Conservation (phyloP, 2,888 invertebrate genomes). For the Priocnemis perturbator region DNA sequence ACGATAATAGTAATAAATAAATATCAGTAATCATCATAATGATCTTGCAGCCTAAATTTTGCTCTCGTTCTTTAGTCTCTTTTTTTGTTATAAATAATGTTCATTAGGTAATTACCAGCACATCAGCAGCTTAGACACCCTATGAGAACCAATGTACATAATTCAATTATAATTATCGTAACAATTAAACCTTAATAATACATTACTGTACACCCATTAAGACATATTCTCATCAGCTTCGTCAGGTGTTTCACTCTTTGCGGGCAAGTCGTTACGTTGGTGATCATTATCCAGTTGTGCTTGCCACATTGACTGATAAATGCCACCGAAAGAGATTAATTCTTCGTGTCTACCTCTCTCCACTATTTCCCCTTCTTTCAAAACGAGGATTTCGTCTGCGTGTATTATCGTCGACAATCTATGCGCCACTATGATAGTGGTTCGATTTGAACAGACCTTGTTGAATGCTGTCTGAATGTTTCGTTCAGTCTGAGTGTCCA, state of each 20-base stretch:
- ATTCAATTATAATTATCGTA: too few relatives aligned
- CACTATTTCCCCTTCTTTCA: conserved; percentile 92
- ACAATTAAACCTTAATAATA: too few relatives aligned
- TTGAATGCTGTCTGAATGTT: conserved; percentile 81
- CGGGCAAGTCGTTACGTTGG: conserved; percentile 46
- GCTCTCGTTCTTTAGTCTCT: too few relatives aligned
- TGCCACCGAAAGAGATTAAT: conserved; percentile 77
- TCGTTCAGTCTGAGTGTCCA: conserved; percentile 96
- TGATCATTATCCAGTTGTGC: conserved; percentile 85
- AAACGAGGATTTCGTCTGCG: conserved; percentile 94
- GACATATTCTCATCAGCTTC: conserved; percentile 1
- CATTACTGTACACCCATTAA: neutral
- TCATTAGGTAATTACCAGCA: too few relatives aligned
- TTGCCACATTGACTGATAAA: conserved; percentile 95
- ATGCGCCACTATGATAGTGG: conserved; percentile 96
- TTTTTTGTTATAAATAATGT: too few relatives aligned
- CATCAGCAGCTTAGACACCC: too few relatives aligned
- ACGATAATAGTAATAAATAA: too few relatives aligned
- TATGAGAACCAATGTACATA: too few relatives aligned
- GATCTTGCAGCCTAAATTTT: too few relatives aligned
- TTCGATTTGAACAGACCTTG: conserved; percentile 88
- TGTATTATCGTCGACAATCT: conserved; percentile 95
- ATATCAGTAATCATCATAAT: too few relatives aligned
- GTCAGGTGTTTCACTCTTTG: conserved; percentile 4
- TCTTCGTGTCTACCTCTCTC: conserved; percentile 88